Conservation (phyloP, 1,140 invertebrate species). For the Drosophila quadrilineata region DNA sequence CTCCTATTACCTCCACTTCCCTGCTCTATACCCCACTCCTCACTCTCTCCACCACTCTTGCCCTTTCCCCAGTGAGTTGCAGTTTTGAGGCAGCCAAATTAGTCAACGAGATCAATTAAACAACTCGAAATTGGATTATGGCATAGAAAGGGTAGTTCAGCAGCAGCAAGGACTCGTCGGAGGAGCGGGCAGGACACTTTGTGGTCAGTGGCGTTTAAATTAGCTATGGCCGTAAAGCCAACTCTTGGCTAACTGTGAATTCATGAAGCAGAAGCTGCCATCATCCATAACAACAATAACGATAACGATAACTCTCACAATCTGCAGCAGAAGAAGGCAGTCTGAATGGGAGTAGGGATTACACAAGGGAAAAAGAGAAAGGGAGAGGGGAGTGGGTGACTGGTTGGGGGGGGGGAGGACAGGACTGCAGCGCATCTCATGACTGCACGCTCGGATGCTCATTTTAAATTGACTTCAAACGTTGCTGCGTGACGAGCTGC, state of each 20-base stretch:
- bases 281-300: conserved; percentile 68
- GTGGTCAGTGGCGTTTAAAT: conserved; percentile 61
- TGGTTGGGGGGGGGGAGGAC: neutral
- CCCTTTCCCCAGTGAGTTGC: conserved; percentile 6
- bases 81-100: conserved; percentile 37
- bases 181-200: conserved; percentile 7
- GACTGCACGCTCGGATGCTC: conserved; percentile 76
- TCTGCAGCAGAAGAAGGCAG: neutral
- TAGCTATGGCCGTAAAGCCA: conserved; percentile 49
- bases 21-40: too few species aligned
- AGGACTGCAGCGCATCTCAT: conserved; percentile 57
- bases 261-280: conserved; percentile 43
- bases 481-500: conserved; percentile 74
- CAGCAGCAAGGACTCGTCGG: neutral
- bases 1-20: too few species aligned
- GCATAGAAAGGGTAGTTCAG: neutral
- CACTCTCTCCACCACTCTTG: too few species aligned
- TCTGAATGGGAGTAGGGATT: too few species aligned
- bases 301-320: conserved; percentile 49
- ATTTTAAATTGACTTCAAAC: conserved; percentile 80
- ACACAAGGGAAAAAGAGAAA: too few species aligned
- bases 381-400: conserved; percentile 1
- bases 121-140: conserved; percentile 40
- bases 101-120: conserved; percentile 62
- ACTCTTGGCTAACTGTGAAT: conserved; percentile 61